Percentiles rank a stretch among this genome's conserved stretches.
These are phyloP conservation scores for Drosophila pachea DNA, from an alignment of 1,140 invertebrate genomes.

Conservation along the genomic window DNA sequence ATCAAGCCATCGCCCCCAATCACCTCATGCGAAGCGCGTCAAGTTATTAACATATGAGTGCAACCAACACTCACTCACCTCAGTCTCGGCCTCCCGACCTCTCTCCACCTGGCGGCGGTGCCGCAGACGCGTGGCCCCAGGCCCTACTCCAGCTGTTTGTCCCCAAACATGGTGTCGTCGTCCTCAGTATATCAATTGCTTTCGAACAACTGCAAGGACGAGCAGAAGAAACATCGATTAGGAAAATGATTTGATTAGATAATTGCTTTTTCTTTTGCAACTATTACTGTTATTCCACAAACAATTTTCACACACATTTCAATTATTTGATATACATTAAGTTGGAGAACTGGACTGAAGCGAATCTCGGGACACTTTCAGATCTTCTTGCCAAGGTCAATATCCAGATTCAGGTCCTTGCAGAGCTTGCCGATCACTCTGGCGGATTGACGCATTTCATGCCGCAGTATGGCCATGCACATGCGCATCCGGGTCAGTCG, in stretches of 20 bases:
- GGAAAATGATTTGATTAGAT: not conserved
- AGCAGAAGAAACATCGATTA: not conserved
- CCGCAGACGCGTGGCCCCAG: too few species aligned
- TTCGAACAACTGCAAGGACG: slow-evolving; percentile 13
- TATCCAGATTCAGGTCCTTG: slow-evolving; percentile 14
- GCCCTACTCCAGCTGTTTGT: slow-evolving; percentile 30
- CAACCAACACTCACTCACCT: slow-evolving; percentile 29
- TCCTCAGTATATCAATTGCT: slow-evolving; percentile 7
- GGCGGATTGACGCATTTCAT: slow-evolving; percentile 49
- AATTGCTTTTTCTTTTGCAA: too few species aligned
- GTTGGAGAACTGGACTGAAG: too few species aligned
- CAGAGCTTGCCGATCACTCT: slow-evolving; percentile 44
- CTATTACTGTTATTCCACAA: too few species aligned
- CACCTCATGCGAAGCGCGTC: slow-evolving; percentile 2
- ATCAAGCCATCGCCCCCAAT: slow-evolving; percentile 58
- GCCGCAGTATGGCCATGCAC: slow-evolving; percentile 39
- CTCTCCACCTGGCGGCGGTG: slow-evolving; percentile 17
- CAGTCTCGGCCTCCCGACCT: slow-evolving; percentile 1
- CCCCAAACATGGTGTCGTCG: slow-evolving; percentile 16
- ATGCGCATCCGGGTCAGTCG: slow-evolving; percentile 53
- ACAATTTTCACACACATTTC: too few species aligned
- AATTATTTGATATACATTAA: too few species aligned
- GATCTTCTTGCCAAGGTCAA: not conserved
- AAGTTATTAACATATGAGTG: slow-evolving; percentile 66
- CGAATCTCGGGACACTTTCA: too few species aligned